These are phyloP conservation scores for Zaprionus gabonicus DNA, from an alignment of 1,140 invertebrate genomes.

Conservation along the genomic window DNA sequence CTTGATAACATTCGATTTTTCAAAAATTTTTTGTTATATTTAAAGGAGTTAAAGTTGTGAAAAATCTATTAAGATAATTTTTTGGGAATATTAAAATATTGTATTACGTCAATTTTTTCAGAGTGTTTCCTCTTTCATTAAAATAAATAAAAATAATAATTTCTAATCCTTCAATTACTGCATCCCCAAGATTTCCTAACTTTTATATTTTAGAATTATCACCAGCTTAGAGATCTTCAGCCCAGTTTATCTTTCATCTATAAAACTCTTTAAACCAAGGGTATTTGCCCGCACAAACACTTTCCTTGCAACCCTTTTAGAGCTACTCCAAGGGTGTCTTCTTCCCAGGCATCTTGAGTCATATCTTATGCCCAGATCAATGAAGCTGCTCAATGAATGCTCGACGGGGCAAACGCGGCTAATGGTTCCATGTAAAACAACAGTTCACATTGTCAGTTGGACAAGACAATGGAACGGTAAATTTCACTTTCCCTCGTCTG, in stretches of 20 bases:
- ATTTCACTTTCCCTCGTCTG: constrained; percentile 43
- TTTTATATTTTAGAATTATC: too few relatives aligned
- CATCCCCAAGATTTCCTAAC: too few relatives aligned
- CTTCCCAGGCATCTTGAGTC: background rate
- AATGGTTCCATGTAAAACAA: constrained; percentile 35
- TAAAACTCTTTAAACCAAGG: background rate
- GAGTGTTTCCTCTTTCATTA: too few relatives aligned
- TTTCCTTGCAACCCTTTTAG: background rate
- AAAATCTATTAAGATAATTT: background rate
- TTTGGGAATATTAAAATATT: background rate
- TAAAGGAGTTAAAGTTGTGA: background rate
- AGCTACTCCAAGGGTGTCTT: background rate
- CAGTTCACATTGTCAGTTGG: constrained; percentile 13
- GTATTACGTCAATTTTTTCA: background rate
- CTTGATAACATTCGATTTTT: background rate
- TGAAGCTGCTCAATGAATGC: background rate
- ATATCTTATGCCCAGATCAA: background rate
- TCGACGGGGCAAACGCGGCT: background rate
- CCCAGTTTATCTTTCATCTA: background rate
- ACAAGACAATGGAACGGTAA: constrained; percentile 19
- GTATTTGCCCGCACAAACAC: background rate
- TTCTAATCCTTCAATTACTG: too few relatives aligned
- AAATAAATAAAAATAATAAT: too few relatives aligned
- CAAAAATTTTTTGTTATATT: background rate
- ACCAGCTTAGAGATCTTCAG: background rate